Evolutionary conservation across 2,113 vertebrate species (phyloP), one percentile per base, ranked within the genome.

Genomic region (Amazona vittata): DNA sequence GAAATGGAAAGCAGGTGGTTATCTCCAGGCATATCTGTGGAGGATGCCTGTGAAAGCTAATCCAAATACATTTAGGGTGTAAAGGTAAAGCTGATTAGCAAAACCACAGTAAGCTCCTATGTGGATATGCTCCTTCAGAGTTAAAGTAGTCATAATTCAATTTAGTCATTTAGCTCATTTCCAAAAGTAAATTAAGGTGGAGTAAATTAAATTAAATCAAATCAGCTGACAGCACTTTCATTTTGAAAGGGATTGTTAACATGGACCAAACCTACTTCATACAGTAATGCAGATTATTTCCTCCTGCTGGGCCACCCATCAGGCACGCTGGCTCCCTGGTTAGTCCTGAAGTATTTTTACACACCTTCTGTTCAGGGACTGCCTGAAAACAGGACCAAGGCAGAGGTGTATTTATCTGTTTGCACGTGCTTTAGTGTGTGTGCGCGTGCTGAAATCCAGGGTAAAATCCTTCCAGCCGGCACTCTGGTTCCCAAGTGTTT

Each of bases 81-180:
- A 96, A 96, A 97, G 71, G 62, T 85, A 89, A 95, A 96, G 91
- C 94, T 95, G 95, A 96, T 97, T 96, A 96, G 81, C 39, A n/a
- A 85, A 96, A 94, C 89, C 74, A 71, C 89, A 76, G 86, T 94
- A 87, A 96, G 84, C 62, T 96, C 86, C 90, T 96, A 14, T n/a
- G 89, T 87, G 96, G 86, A 73, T 94, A 91, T 64, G 65, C 69
- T 95, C 62, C 89, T 89, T 94, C 93, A 37, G 86, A 95, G 39
- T 89, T 96, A 93, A 95, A 96, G 89, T 64, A 91, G 83, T 82
- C 81, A 73, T 97, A 96, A 97, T 97, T 96, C 93, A 97, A 95
- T 96, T 96, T 94, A 93, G 50, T 93, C 77, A 87, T 94, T 96
- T 96, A 96, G 94, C 86, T 97, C 65, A 69, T 96, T 96, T 97